Base-by-base conservation (phyloP, 1,140 invertebrate genomes). In the Drosophila chauvacae region DNA sequence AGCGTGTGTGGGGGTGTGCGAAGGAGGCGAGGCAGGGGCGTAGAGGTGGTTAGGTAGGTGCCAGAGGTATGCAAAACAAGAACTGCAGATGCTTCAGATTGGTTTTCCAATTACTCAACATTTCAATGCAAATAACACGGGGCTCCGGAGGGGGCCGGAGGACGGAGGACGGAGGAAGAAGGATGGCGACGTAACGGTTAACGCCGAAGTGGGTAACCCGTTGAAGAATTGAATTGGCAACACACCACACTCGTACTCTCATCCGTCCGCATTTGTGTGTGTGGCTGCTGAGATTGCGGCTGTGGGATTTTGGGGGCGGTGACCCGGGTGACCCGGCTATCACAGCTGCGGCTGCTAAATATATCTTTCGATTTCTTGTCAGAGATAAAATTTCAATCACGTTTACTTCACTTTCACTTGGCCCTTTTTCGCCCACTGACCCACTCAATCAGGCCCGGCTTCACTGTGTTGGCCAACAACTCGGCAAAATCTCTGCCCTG, bases 91-190 rank as follows among this genome's bases (percentile, higher is more conserved):
- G 83, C 83, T 87, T 88, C 83, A 87, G 84, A 88, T 87, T 87
- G 83, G 84, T 87, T 87, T 87, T 87, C 84, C 83, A 87, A 87
- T 87, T 87, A 87, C 84, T 87, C 83, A 87, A 87, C 84, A 87
- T 87, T 87, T 87, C 83, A 87, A 87, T 87, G 84, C 83, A 87
- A 88, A 87, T 88, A 87, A 64, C 83, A 68, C 48, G 58, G 47
- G 71, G 55, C 45, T 33, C n/a, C 61, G 20, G 47, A 6, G 9
- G 9, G 44, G 44, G 16, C 11, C 13, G 30, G 30, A 5, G 30
- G 30, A 5, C 13, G 30, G 30, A 5, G 30, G 30, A 5, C 28
- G 20, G 13, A n/a, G 39, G 66, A 30, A 55, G 66, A 70, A 70
- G 66, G 66, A 70, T 70, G 73, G 55, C 55, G 45, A 73, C 66